Percentiles rank a stretch among this genome's conserved stretches.
Evolutionary conservation across 2,113 vertebrate genomes (phyloP).

Genomic region (Meriones unguiculatus): DNA sequence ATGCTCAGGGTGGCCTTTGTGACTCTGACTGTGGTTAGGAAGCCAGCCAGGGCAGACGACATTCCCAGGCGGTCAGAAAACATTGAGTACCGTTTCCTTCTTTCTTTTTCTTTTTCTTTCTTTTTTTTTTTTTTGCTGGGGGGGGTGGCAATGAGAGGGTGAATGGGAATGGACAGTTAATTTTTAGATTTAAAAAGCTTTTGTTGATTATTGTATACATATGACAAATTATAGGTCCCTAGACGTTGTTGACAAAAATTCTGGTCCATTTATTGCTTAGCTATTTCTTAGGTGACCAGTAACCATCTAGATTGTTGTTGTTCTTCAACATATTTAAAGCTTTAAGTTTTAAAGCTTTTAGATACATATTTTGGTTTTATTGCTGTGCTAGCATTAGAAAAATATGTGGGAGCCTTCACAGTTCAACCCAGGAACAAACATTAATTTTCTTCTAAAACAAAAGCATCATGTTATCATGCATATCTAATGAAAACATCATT

Average conservation of each 20-base stretch:
- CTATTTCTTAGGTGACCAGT: background rate
- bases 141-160: background rate
- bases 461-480: background rate
- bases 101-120: background rate
- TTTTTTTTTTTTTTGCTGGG: background rate
- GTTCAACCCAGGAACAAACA: background rate
- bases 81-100: background rate
- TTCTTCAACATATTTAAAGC: background rate
- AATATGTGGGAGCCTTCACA: slow-evolving; percentile 6
- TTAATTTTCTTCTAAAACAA: background rate
- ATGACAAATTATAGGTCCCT: background rate
- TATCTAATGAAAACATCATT: background rate
- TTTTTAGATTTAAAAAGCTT: background rate
- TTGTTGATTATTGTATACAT: background rate
- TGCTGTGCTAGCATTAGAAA: background rate
- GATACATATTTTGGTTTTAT: background rate
- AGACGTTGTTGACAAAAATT: background rate
- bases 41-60: background rate
- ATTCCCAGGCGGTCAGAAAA: background rate
- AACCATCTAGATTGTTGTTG: background rate
- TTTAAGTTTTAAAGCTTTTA: background rate
- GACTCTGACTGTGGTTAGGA: slow-evolving; percentile 52
- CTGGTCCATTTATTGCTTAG: background rate
- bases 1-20: slow-evolving; percentile 62
- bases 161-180: too few relatives aligned